Base-by-base conservation (phyloP, 2,113 vertebrate species). In the Odontophorus gujanensis region DNA sequence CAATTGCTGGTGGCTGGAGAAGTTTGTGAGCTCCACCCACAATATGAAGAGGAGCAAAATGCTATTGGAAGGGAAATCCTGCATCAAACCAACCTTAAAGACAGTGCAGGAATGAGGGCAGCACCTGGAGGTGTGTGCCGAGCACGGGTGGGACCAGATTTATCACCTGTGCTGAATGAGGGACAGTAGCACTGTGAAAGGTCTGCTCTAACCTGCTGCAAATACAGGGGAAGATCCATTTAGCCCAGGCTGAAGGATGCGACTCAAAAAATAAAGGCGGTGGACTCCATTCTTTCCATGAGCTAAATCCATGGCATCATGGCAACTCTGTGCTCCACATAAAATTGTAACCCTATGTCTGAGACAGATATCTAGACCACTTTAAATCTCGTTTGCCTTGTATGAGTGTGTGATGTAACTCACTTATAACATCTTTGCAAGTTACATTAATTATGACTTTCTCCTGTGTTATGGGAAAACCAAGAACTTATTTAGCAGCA, bases 371-470 rank as follows among this genome's bases (percentile, higher is more conserved):
- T 82, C 3, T 26, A 95, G 93, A 85, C 76, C 21, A 13, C 55
- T 88, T 96, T 90, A 92, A 81, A 74, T 68, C 82, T 74, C 73
- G 71, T 95, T 93, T 90, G 79, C 47, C 47, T 53, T 80, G 36
- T 73, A 73, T 71, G 81, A 87, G 86, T 90, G 83, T 72, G 87
- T 92, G 77, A 68, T 69, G 73, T 51, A 69, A 79, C 36, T 51
- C 40, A 59, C 83, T 79, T 86, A 85, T 80, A 92, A 77, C 42
- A 71, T 92, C 50, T 94, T 91, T 85, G 77, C 81, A 93, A 96
- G 93, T 94, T 85, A 74, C 40, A 42, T 95, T 95, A 97, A 95
- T 96, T 94, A 93, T 69, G 58, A 67, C 71, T 93, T 93, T 92
- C 69, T 4, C 43, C 89, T 90, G 32, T 72, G 65, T 90, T 87